Base-by-base conservation (phyloP, 2,888 invertebrate species). In the Diogma glabrata region DNA sequence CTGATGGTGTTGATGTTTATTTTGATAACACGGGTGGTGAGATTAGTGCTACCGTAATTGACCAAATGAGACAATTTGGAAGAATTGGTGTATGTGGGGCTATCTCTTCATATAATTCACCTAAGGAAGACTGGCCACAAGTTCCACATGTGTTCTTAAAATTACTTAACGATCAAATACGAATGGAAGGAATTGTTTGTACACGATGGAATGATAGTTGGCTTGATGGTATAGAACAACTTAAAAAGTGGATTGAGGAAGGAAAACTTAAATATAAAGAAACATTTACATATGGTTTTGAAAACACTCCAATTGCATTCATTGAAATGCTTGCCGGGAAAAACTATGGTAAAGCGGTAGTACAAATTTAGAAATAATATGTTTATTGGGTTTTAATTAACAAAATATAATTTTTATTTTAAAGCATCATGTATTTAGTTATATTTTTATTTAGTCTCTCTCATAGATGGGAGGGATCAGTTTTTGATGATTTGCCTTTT, bases 11-110 rank as follows among this genome's bases (percentile, higher is more conserved):
- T 0, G 84, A 87, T 61, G 81, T 83, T 60, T 87, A 82, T 60
- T 87, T 85, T 61, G 87, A 87, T 63, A 87, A 86, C 64, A 86
- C 84, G 46, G 85, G 84, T 14, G 52, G 83, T 2, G 76, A 78
- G 56, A 70, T 82, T 6, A 78, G 80, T 40, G 74, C 74, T 53
- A 67, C 63, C 2, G 73, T 83, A 2, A 65, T 82, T 3, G 69
- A 73, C 19, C 75, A 77, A 57, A 83, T 84, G 82, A 81, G 76
- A 53, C 53, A 55, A 22, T 72, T 64, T 56, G 83, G 84, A 0
- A 68, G 82, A 52, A 69, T 83, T 12, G 72, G 81, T 1, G 74
- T 79, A 3, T 83, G 82, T 59, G 84, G 84, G 14, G 72, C 78
- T 2, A 82, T 84, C 55, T 75, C 81, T 1, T 63, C 70, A 4